A percentile compares a stretch with the other conserved stretches of the same genome.
phyloP scores from a whole-genome alignment of 2,797 vertebrate species.

The Lutjanus argentimaculatus region DNA sequence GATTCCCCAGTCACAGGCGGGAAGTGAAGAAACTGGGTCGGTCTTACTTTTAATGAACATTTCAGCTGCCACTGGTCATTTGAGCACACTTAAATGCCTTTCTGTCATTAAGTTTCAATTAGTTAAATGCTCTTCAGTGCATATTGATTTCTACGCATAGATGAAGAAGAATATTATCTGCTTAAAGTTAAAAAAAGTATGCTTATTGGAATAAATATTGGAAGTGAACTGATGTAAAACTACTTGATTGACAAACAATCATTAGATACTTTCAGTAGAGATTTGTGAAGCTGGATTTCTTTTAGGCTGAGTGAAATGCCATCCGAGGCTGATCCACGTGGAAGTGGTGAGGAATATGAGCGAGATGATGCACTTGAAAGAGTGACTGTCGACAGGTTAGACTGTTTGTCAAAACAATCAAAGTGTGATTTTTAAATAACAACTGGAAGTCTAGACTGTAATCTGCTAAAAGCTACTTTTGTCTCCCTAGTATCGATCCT shows the following conservation, averaged over 20 bases:
- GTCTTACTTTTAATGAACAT: neutral
- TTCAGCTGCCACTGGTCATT: neutral
- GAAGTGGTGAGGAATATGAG: neutral
- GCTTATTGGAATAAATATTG: neutral
- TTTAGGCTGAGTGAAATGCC: neutral
- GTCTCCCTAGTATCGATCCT: conserved; percentile 36
- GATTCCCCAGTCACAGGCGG: neutral
- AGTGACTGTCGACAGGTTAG: conserved; percentile 22
- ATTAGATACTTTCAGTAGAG: conserved; percentile 3
- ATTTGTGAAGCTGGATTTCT: conserved; percentile 4
- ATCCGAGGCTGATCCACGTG: accelerated
- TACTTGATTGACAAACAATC: neutral
- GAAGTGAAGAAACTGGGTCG: neutral
- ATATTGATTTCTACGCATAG: neutral
- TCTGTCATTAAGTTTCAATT: neutral
- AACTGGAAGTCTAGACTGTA: conserved; percentile 34
- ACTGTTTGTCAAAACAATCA: neutral
- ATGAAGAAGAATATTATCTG: neutral
- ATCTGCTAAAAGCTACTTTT: conserved; percentile 48
- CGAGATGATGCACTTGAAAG: neutral
- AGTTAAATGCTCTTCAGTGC: neutral
- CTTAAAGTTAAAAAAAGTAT: neutral
- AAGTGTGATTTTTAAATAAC: conserved; percentile 11
- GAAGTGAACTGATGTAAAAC: too few species aligned
- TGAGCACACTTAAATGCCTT: neutral